Conservation (phyloP, 2,888 invertebrate genomes). For the Cheilosia vernalis region DNA sequence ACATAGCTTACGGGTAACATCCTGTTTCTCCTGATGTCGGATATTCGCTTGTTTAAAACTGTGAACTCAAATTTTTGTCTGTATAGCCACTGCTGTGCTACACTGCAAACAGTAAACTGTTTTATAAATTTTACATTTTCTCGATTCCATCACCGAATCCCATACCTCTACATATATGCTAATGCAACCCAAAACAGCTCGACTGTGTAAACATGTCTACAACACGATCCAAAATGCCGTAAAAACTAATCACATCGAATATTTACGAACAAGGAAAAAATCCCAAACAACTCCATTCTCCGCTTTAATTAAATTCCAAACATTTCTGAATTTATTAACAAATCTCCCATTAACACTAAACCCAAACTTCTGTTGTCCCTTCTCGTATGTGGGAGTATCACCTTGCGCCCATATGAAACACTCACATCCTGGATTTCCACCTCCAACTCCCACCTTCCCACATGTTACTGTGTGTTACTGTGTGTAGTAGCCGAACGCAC, state of each 20-base stretch:
- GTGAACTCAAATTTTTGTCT: too few relatives aligned
- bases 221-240: not conserved
- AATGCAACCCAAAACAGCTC: too few relatives aligned
- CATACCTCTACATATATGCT: too few relatives aligned
- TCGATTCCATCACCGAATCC: too few relatives aligned
- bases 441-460: constrained; percentile 24
- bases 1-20: too few relatives aligned
- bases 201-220: not conserved
- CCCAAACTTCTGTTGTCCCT: constrained; percentile 18
- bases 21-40: too few relatives aligned
- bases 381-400: constrained; percentile 8
- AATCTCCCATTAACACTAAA: constrained; percentile 60
- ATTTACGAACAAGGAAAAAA: not conserved
- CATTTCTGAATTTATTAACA: constrained; percentile 53
- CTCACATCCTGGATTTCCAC: constrained; percentile 14
- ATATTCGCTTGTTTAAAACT: too few relatives aligned
- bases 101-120: too few relatives aligned
- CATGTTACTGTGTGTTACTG: constrained; percentile 1
- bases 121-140: too few relatives aligned
- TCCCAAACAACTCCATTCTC: constrained; percentile 21
- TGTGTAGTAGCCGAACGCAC: constrained; percentile 19
- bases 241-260: not conserved
- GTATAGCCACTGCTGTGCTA: too few relatives aligned
- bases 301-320: constrained; percentile 48
- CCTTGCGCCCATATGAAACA: constrained; percentile 4